Base-by-base conservation (phyloP, 2,113 vertebrate species). In the Gnathonemus echidnorhynchus region DNA sequence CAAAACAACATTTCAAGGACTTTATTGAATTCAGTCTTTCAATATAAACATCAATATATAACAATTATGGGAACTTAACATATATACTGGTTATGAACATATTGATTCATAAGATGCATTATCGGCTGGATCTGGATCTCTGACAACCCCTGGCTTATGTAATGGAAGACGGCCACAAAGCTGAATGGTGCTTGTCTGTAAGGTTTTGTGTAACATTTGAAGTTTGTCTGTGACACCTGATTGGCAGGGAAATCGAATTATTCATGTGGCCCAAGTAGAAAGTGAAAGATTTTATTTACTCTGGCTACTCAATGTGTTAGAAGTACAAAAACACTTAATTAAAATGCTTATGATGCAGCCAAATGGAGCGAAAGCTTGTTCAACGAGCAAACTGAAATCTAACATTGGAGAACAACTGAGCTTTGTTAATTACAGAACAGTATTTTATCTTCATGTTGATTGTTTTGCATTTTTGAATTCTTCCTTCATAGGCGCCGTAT, bases 401-500 rank as follows among this genome's bases (percentile, higher is more conserved):
- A 17, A 80, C 35, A 15, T 80, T 42, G 74, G 31, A 80, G 35
- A 42, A 19, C 15, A 15, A 19, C 45, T 24, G 17, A 10, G 8
- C 42, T 45, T 45, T 84, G 15, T 84, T 84, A 21, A 46, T 45
- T 85, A 85, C 39, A 8, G 1, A 48, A 15, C 27, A 6, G 48
- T 49, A 6, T 31, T 87, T 56, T 8, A 17, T 58, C 5, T 87
- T 87, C 74, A 80, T 42, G 35, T 39, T 53, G 49, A 27, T 27
- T 66, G n/a, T 27, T 66, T 11, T 66, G 27, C 27, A 70, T 70
- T 27, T 50, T 17, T 87, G 27, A 27, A 56, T 39, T 87, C 13
- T 21, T 31, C 21, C 13, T 62, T 95, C 94, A 88, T 93, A 98
- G 97, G 97, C 97, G 92, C 96, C 97, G 88, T 98, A 98, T 92